Conservation (phyloP, 2,113 vertebrate genomes). For the Istiophorus platypterus region DNA sequence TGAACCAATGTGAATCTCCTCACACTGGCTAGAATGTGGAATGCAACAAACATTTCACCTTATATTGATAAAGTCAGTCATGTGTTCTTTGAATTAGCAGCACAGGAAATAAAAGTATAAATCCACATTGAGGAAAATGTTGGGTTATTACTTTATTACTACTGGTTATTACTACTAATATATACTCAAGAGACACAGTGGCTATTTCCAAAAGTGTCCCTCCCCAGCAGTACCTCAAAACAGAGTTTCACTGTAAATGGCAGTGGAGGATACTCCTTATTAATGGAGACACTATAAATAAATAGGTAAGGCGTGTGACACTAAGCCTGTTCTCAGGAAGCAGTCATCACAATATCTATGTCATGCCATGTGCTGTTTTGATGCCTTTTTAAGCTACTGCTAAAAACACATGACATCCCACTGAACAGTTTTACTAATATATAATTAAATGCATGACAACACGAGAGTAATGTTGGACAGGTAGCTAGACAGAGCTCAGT, state of each 20-base stretch:
- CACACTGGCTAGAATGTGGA: background rate
- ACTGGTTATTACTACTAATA: background rate
- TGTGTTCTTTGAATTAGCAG: background rate
- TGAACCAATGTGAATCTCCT: too few species aligned
- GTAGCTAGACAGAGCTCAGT: background rate
- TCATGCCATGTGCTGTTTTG: background rate
- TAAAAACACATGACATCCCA: background rate
- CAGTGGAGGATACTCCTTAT: constrained; percentile 1
- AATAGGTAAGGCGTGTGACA: background rate
- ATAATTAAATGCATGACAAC: background rate
- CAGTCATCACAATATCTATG: background rate
- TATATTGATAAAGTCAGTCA: background rate
- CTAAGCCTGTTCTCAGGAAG: background rate
- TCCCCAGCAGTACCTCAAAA: background rate
- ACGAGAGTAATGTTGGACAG: background rate
- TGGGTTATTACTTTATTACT: background rate
- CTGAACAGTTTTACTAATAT: background rate
- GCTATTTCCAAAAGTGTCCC: background rate
- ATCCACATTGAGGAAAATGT: background rate
- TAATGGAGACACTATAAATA: constrained; percentile 1
- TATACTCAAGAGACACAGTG: too few species aligned
- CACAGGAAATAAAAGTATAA: background rate
- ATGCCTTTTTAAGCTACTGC: background rate
- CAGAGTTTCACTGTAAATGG: background rate
- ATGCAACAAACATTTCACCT: background rate